Base-by-base conservation (phyloP, 1,140 invertebrate species). In the Oryctes rhinoceros region DNA sequence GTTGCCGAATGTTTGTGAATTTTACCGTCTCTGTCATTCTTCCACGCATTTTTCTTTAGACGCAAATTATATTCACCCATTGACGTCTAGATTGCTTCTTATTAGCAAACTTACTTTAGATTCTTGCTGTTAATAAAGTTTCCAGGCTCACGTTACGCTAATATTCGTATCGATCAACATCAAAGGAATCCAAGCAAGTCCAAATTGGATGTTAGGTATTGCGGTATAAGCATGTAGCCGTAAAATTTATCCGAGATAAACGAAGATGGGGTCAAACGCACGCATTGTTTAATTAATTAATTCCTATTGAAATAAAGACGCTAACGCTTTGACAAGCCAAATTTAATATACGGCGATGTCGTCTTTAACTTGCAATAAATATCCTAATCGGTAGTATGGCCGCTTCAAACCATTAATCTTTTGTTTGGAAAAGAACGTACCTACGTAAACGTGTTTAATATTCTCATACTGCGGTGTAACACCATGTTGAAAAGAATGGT, bases 371-470 rank as follows among this genome's bases (percentile, higher is more conserved):
- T 71, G 65, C 35, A 71, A 30, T 71, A 37, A 71, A 30, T 30
- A 71, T 35, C 24, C 24, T 71, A 35, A 10, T 71, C 11, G 20
- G 24, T 18, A 30, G 24, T 71, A 44, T 44, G 2, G 9, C 24
- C 11, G 11, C 13, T 30, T 71, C 35, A 24, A 35, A 71, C 35
- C 65, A 71, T 71, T 71, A 71, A 71, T 71, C 65, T 71, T 71
- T 71, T 71, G 53, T 71, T 71, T 30, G 24, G 65, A 71, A 30
- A 71, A 71, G 65, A 59, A 59, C 15, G 3, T 44, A 44, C 39
- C 39, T 44, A 44, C 39, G 65, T 71, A 24, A 13, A 71, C 20
- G 24, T 71, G 65, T 71, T 30, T 71, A 71, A 37, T 35, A 71
- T 37, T 30, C 65, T 37, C 65, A 71, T 71, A 71, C 35, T 35